Percentiles rank a stretch among this genome's conserved stretches.
Evolutionary conservation across 2,113 vertebrate species (phyloP).

Genomic region (Dromas ardeola): DNA sequence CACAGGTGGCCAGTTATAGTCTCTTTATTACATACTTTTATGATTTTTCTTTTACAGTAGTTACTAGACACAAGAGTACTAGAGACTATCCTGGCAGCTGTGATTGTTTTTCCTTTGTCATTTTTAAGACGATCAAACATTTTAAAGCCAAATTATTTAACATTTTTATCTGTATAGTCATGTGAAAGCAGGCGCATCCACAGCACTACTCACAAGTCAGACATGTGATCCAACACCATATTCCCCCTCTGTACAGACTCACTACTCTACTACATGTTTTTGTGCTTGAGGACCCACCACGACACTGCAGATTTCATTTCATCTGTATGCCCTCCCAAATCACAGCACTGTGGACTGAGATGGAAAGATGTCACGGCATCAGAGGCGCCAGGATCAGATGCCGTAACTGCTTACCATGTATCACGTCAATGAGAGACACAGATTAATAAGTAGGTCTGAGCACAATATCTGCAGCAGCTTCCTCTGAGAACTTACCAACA

Average conservation of each 20-base stretch:
- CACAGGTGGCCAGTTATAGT: slow-evolving; percentile 11
- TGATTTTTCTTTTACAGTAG: not conserved
- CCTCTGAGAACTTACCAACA: not conserved
- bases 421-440: not conserved
- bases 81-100: not conserved
- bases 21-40: not conserved
- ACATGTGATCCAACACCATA: not conserved
- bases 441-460: not conserved
- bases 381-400: not conserved
- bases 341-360: not conserved
- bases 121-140: not conserved
- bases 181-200: not conserved
- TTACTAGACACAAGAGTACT: not conserved
- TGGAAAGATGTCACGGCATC: not conserved
- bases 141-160: not conserved
- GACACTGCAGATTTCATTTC: not conserved
- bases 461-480: not conserved
- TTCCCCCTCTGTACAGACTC: not conserved
- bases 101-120: not conserved
- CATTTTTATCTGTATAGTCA: not conserved
- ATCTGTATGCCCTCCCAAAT: not conserved
- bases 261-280: not conserved
- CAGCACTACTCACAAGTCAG: not conserved
- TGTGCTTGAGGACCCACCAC: not conserved
- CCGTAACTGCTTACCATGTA: not conserved